Conservation (phyloP, 2,888 invertebrate species). For the Sminthurinus aureus region DNA sequence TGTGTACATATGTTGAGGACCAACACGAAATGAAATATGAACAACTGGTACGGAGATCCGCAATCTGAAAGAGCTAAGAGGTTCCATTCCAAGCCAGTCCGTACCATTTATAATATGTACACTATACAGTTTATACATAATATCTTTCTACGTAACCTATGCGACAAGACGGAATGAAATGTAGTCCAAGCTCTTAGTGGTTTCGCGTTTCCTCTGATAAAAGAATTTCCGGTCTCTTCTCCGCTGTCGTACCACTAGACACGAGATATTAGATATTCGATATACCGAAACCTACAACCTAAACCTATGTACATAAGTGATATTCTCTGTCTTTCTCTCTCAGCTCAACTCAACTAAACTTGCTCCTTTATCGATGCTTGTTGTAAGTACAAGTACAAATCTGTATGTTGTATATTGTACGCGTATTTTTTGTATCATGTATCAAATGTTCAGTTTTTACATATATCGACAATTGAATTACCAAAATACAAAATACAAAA, state of each 20-base stretch:
- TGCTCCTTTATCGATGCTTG: background rate
- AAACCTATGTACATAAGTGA: background rate
- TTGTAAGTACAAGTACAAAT: background rate
- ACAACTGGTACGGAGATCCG: background rate
- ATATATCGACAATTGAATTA: too few relatives aligned
- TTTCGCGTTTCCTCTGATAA: slow-evolving; percentile 56
- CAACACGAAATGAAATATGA: too few relatives aligned
- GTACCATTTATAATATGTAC: too few relatives aligned
- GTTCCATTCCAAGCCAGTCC: too few relatives aligned
- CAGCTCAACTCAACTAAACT: background rate
- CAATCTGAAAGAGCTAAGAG: slow-evolving; percentile 1
- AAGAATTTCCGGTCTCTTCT: slow-evolving; percentile 54
- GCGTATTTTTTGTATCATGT: too few relatives aligned
- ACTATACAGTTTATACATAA: background rate
- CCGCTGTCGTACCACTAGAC: background rate
- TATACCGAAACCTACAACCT: background rate
- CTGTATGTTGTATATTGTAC: too few relatives aligned
- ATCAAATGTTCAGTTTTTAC: too few relatives aligned
- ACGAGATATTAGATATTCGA: background rate
- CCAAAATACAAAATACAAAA: too few relatives aligned
- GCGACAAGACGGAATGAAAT: slow-evolving; percentile 30
- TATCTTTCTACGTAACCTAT: background rate
- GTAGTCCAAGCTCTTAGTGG: slow-evolving; percentile 44
- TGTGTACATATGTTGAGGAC: too few relatives aligned
- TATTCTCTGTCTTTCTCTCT: background rate